A percentile compares a stretch with the other conserved stretches of the same genome.
Evolutionary conservation across 2,888 invertebrate genomes (phyloP).

Genomic region (Coelogynopora nodosa): DNA sequence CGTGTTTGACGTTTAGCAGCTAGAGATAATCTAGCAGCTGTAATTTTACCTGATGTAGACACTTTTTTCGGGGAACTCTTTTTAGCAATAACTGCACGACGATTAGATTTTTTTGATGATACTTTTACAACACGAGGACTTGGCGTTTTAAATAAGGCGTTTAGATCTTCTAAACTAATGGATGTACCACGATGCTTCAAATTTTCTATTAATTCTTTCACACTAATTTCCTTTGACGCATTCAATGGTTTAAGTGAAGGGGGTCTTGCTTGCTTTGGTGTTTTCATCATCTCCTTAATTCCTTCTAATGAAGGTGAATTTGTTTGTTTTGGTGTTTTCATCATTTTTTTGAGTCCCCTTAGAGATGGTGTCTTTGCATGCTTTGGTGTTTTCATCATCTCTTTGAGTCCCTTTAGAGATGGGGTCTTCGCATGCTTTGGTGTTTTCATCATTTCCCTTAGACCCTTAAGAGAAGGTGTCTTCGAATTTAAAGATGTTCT

Average conservation of each 20-base stretch:
- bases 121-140: not conserved
- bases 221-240: not conserved
- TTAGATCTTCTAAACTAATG: not conserved
- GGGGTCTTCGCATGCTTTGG: conserved; percentile 35
- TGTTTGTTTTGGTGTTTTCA: conserved; percentile 39
- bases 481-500: not conserved
- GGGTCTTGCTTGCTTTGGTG: conserved; percentile 42
- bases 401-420: conserved; percentile 46
- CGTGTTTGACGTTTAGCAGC: not conserved
- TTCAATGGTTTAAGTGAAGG: not conserved
- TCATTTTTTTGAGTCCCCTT: conserved; percentile 45
- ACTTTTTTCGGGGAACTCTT: not conserved
- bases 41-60: not conserved
- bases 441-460: conserved; percentile 50
- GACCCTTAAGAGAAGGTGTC: conserved; percentile 46
- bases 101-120: not conserved
- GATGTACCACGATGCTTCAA: not conserved
- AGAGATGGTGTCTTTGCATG: conserved; percentile 13
- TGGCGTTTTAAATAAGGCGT: not conserved
- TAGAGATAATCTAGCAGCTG: not conserved
- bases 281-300: conserved; percentile 42
- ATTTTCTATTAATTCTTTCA: not conserved
- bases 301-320: conserved; percentile 13
- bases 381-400: conserved; percentile 42
- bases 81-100: not conserved